Percentiles rank a stretch among this genome's conserved stretches.
phyloP scores from a whole-genome alignment of 23 tunicate genomes.

The Clavelina lepadiformis region DNA sequence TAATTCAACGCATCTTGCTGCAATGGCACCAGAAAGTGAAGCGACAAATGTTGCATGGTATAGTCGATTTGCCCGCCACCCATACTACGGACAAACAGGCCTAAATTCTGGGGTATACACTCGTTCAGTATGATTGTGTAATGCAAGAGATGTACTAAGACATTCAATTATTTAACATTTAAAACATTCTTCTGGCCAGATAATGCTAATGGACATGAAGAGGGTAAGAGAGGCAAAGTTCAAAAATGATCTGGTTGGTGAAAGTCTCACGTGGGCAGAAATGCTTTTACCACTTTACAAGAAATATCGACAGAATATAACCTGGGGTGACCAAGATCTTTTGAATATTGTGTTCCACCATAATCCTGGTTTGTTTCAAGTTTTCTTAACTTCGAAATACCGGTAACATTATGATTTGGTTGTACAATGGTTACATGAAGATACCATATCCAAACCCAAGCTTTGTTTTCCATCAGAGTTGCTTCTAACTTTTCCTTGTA shows the following conservation, averaged over 20 bases:
- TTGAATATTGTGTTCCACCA: slow-evolving; percentile 68
- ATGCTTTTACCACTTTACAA: slow-evolving; percentile 68
- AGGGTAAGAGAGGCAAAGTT: slow-evolving; percentile 34
- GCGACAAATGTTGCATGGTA: slow-evolving; percentile 63
- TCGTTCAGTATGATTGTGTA: too few species aligned
- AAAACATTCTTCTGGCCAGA: slow-evolving; percentile 16
- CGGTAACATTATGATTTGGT: too few species aligned
- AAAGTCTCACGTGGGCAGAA: slow-evolving; percentile 42
- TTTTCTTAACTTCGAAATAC: too few species aligned
- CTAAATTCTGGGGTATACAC: slow-evolving; percentile 71
- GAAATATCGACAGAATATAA: slow-evolving; percentile 58
- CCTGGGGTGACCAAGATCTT: slow-evolving; percentile 92
- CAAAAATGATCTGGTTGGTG: slow-evolving; percentile 49
- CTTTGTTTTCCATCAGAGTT: slow-evolving; percentile 28
- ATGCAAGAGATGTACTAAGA: too few species aligned
- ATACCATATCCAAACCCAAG: not conserved
- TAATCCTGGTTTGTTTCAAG: slow-evolving; percentile 49
- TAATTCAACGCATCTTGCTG: slow-evolving; percentile 60
- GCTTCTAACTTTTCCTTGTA: slow-evolving; percentile 46
- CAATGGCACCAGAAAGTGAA: slow-evolving; percentile 70
- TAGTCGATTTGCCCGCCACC: slow-evolving; percentile 71
- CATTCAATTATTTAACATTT: not conserved
- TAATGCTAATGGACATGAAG: slow-evolving; percentile 79
- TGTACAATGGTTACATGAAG: not conserved
- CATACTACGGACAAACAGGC: slow-evolving; percentile 75